Conservation (phyloP, 2,113 vertebrate genomes). For the Mus spicilegus region DNA sequence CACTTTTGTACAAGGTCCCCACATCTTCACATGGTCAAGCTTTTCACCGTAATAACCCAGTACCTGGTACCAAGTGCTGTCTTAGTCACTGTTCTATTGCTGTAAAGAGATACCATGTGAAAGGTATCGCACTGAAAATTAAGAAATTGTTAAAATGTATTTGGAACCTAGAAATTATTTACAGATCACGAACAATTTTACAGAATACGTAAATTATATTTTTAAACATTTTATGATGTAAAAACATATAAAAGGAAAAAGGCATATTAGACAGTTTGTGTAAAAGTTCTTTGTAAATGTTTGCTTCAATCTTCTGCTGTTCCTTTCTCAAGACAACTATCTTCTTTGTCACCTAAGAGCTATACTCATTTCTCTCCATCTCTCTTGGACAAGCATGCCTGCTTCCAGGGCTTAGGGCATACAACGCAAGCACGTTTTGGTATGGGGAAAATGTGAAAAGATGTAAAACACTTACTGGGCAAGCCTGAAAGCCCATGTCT, state of each 20-base stretch:
- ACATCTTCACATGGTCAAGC: background rate
- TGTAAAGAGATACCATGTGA: background rate
- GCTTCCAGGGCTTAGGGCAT: fast-evolving
- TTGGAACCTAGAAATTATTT: background rate
- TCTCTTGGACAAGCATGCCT: background rate
- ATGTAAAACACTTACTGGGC: background rate
- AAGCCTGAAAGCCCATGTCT: background rate
- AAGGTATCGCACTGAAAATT: background rate
- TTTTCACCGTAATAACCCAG: background rate
- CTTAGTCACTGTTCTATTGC: background rate
- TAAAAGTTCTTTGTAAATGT: background rate
- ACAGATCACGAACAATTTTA: background rate
- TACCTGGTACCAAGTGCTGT: background rate
- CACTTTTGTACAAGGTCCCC: background rate
- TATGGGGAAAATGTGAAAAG: background rate
- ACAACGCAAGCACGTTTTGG: background rate
- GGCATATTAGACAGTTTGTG: background rate
- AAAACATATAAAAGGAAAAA: background rate
- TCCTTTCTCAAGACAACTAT: background rate
- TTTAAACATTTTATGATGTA: slow-evolving; percentile 5
- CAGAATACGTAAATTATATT: background rate
- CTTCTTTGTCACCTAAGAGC: fast-evolving
- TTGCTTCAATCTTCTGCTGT: background rate
- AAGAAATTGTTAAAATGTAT: background rate
- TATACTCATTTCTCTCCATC: background rate